A percentile compares a stretch with the other conserved stretches of the same genome.
These are phyloP conservation scores for Ptychadena robeensis DNA, from an alignment of 2,797 vertebrate species.

Conservation along the genomic window DNA sequence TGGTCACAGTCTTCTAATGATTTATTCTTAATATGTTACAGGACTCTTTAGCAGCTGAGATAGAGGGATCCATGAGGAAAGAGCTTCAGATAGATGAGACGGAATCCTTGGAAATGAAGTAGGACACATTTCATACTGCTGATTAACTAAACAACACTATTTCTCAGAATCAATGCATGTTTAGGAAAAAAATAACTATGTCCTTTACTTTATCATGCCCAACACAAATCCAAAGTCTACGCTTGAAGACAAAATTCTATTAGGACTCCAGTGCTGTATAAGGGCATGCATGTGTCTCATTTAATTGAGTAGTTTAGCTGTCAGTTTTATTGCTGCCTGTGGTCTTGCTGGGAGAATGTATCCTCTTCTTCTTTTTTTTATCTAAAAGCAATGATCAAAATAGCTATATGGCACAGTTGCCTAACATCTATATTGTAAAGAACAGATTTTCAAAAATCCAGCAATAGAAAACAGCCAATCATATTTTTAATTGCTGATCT, in stretches of 20 bases:
- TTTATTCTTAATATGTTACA: conserved; percentile 62
- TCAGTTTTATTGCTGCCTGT: no score
- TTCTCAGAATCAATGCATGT: background rate
- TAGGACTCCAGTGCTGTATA: no score
- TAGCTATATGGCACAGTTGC: no score
- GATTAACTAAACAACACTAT: background rate
- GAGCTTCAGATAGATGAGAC: conserved; percentile 93
- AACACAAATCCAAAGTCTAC: background rate
- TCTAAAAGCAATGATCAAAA: no score
- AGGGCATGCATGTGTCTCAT: no score
- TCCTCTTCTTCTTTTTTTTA: no score
- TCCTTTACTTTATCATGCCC: background rate
- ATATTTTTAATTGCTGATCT: background rate
- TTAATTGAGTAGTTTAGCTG: no score
- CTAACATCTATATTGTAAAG: no score
- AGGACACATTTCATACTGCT: conserved; percentile 54
- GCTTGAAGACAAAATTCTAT: no score
- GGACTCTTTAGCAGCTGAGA: conserved; percentile 97
- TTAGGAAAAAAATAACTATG: background rate
- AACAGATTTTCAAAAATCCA: no score
- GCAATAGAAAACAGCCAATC: no score
- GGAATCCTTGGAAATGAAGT: conserved; percentile 91
- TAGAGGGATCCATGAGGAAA: conserved; percentile 98
- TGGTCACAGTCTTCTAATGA: background rate
- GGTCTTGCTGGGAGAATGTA: no score